These are phyloP conservation scores for Thereva nobilitata DNA, from an alignment of 2,888 invertebrate genomes.

Conservation along the genomic window DNA sequence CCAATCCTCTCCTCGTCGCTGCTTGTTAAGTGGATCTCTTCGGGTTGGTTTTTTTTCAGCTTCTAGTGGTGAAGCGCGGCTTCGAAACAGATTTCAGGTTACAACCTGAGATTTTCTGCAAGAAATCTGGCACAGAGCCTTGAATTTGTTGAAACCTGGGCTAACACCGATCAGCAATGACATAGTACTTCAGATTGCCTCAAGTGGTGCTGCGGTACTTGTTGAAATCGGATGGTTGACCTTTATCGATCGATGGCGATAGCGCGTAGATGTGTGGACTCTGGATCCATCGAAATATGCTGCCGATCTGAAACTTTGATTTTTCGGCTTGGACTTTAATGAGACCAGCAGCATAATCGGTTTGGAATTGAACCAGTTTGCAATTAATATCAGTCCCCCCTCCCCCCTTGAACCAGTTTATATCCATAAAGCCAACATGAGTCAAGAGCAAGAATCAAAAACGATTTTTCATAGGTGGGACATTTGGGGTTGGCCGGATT, in stretches of 20 bases:
- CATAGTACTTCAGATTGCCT: conserved; percentile 19
- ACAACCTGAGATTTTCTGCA: conserved; percentile 1
- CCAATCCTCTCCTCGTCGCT: background rate
- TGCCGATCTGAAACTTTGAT: too few relatives aligned
- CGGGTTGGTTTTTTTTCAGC: background rate
- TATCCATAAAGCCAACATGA: background rate
- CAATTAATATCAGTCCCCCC: too few relatives aligned
- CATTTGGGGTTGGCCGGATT: background rate
- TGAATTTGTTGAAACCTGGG: conserved; percentile 7
- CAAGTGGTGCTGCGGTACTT: background rate
- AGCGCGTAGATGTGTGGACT: too few relatives aligned
- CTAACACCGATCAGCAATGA: conserved; percentile 15
- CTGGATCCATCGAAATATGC: too few relatives aligned
- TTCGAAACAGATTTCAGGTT: background rate
- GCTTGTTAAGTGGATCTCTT: background rate
- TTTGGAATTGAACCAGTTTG: too few relatives aligned
- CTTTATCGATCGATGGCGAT: conserved; percentile 4
- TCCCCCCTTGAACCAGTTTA: background rate
- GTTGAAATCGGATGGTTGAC: conserved; percentile 8
- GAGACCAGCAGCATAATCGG: too few relatives aligned
- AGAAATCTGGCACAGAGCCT: conserved; percentile 16
- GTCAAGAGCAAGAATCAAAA: conserved; percentile 6
- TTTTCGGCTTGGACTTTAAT: too few relatives aligned
- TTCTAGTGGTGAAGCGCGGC: background rate
- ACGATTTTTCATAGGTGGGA: conserved; percentile 3